Base-by-base conservation (phyloP, 2,797 vertebrate genomes). In the Peromyscus eremicus region DNA sequence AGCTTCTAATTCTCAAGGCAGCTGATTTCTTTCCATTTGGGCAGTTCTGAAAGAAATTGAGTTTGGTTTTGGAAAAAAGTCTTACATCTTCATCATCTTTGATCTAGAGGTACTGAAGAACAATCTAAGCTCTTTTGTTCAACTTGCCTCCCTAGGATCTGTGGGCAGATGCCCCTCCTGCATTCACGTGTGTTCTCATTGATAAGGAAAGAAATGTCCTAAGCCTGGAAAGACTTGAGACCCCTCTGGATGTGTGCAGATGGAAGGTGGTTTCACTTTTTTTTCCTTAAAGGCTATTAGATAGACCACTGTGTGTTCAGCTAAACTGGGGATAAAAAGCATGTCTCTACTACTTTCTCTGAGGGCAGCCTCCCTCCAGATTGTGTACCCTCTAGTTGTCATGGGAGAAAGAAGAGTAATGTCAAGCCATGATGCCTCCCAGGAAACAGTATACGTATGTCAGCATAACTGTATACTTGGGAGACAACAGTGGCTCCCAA, bases 161-260 rank as follows among this genome's bases (percentile, higher is more conserved):
- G 40, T 89, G 46, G 37, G 40, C 32, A 90, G 60, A 60, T 68
- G 92, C 27, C 16, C 27, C 34, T 80, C 55, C 21, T 77, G 40
- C 32, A 49, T 91, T 86, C 70, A 55, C 34, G 40, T 73, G 21
- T 55, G 85, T 87, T 97, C 70, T 95, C 29, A 40, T 91, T 82
- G 88, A 29, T 62, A 21, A 68, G 64, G 80, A 27, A 4, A 80
- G 73, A n/a, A 64, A 37, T 0, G 10, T 32, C 64, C 75, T 52
- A 95, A 29, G n/a, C 73, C 43, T 88, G 64, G 46, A 49, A 64
- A 83, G 40, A 93, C 46, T 87, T 57, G 46, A 7, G 37, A 73
- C 4, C 4, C 71, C 37, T 73, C 29, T 89, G 19, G 16, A 75
- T 66, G 81, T 79, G 55, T 57, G 40, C 32, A n/a, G 17, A 32